Evolutionary conservation across 2,113 vertebrate genomes (phyloP).

Genomic region (Cheilinus undulatus): DNA sequence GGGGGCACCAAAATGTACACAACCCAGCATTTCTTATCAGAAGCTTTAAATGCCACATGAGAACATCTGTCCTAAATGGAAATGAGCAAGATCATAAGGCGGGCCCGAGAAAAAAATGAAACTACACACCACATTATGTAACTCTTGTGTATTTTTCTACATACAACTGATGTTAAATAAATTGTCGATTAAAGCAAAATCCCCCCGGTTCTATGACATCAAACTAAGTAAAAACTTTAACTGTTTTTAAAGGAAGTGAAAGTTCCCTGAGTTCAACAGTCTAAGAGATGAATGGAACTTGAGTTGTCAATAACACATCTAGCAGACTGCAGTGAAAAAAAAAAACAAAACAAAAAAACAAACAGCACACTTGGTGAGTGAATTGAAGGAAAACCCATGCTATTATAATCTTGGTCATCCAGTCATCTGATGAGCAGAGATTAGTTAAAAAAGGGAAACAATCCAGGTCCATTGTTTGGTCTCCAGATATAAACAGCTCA

Average conservation of each 20-base stretch:
- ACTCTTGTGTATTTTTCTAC: background rate
- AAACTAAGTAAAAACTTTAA: background rate
- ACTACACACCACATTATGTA: background rate
- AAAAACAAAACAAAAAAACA: too few species aligned
- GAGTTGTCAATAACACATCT: constrained; percentile 7
- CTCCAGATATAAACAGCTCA: constrained; percentile 68
- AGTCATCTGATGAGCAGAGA: constrained; percentile 76
- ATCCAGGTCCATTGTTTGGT: constrained; percentile 71
- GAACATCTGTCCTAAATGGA: background rate
- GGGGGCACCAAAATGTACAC: too few species aligned
- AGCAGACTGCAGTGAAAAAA: constrained; percentile 10
- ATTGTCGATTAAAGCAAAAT: constrained; percentile 1
- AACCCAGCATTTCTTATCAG: too few species aligned
- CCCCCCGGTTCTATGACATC: background rate
- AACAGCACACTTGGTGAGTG: constrained; percentile 15
- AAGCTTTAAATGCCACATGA: background rate
- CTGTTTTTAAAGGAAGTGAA: background rate
- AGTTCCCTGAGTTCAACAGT: constrained; percentile 45
- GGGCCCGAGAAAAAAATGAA: too few species aligned
- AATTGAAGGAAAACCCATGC: constrained; percentile 58
- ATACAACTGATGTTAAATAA: background rate
- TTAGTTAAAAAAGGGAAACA: constrained; percentile 60
- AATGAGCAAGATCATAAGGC: background rate
- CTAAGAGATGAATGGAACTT: background rate
- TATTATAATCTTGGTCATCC: constrained; percentile 70